Evolutionary conservation across 2,113 vertebrate genomes (phyloP).

Genomic region (Lamprologus lemairii): DNA sequence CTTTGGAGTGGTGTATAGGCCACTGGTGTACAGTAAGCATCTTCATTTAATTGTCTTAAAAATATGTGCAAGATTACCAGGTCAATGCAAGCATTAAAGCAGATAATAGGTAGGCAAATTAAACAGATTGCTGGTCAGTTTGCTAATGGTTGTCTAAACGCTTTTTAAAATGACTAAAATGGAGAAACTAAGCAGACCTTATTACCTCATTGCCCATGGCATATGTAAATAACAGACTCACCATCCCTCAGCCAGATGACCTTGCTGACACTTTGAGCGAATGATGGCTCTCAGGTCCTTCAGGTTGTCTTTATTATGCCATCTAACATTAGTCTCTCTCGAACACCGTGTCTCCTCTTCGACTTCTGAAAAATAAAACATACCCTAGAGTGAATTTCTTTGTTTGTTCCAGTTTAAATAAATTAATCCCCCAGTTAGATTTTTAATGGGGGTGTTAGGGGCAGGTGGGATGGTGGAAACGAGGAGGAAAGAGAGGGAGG

Average conservation of each 20-base stretch:
- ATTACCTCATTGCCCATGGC: constrained; percentile 3
- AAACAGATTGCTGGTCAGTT: constrained; percentile 2
- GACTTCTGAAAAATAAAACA: constrained; percentile 42
- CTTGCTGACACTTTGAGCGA: constrained; percentile 22
- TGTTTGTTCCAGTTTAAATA: constrained; percentile 57
- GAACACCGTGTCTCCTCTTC: not conserved
- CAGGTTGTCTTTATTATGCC: constrained; percentile 31
- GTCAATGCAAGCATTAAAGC: not conserved
- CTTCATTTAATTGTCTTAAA: not conserved
- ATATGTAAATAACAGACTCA: constrained; percentile 54
- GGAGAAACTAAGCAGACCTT: not conserved
- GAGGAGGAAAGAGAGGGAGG: constrained; percentile 6
- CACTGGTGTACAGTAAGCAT: not conserved
- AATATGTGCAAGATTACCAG: not conserved
- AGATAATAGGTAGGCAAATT: not conserved
- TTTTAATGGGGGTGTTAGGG: constrained; percentile 52
- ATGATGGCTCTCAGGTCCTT: constrained; percentile 38
- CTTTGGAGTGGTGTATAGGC: not conserved
- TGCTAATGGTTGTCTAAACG: not conserved
- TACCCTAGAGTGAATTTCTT: constrained; percentile 32
- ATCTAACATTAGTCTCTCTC: constrained; percentile 5
- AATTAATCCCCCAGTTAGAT: constrained; percentile 53
- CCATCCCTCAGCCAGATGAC: constrained; percentile 28
- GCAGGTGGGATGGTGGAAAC: not conserved
- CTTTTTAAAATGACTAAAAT: constrained; percentile 1